Base-by-base conservation (phyloP, 2,797 vertebrate species). In the Gallinago nigripennis region DNA sequence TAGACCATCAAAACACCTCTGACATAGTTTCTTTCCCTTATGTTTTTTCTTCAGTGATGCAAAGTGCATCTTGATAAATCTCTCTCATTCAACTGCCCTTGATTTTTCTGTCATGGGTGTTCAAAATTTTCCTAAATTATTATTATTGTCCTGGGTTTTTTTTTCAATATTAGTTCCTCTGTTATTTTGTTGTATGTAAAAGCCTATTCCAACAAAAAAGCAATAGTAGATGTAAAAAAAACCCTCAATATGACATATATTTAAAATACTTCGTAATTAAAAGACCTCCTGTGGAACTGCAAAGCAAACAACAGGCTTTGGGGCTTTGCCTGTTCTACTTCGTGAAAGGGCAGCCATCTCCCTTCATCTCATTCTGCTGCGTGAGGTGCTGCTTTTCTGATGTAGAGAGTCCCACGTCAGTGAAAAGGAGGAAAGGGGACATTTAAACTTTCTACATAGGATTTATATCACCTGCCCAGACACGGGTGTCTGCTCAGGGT, bases 401-500 rank as follows among this genome's bases (percentile, higher is more conserved):
- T 43, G 39, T 46, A 25, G 45, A 20, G n/a, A 43, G 23, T 43
- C 46, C n/a, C 16, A 21, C 27, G n/a, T 56, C 27, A 16, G 30
- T 19, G 58, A 57, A 71, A 56, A n/a, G 39, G 9, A 72, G 57
- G 17, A 82, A 51, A 46, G 43, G 24, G 28, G 23, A 20, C 20
- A 4, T 39, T 39, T 30, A 45, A 50, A 43, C 18, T 51, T 86
- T 30, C 35, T 66, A 8, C 9, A 4, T 27, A 77, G 20, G 25
- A 18, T 54, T 84, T 58, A 69, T 68, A 58, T 84, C 60, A 45
- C 24, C 4, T 70, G 31, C 45, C 45, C 24, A 31, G 41, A 43
- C 7, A 15, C 12, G 45, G 46, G 21, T 2, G 0, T 56, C 33
- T 54, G 35, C 51, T 33, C 0, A 0, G 39, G 25, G 28, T 0